Percentiles rank a stretch among this genome's conserved stretches.
These are phyloP conservation scores for Micropoecilia bifurca DNA, from an alignment of 2,797 vertebrate species.

Conservation along the genomic window DNA sequence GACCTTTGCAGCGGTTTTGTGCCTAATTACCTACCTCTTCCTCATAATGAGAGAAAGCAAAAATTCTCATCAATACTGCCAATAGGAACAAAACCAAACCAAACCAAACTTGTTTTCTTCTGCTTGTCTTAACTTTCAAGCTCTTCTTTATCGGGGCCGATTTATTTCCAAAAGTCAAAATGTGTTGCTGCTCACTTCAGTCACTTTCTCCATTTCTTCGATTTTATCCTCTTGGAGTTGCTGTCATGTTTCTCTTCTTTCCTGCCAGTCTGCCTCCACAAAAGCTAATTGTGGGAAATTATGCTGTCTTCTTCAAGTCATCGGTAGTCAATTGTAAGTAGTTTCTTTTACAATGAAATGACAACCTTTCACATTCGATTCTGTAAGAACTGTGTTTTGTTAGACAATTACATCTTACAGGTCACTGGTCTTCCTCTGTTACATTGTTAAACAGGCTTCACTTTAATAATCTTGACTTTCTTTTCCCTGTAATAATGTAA, in stretches of 20 bases:
- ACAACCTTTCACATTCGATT: slow-evolving; percentile 52
- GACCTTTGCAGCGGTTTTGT: background rate
- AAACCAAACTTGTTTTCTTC: slow-evolving; percentile 13
- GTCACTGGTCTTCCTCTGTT: slow-evolving; percentile 34
- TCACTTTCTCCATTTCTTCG: slow-evolving; percentile 35
- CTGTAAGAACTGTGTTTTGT: slow-evolving; percentile 53
- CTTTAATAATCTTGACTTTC: slow-evolving; percentile 20
- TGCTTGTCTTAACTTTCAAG: slow-evolving; percentile 31
- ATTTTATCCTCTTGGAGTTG: slow-evolving; percentile 57
- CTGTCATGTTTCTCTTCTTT: slow-evolving; percentile 60
- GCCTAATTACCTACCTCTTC: slow-evolving; percentile 14
- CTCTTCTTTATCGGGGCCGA: slow-evolving; percentile 31
- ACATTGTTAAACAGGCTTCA: slow-evolving; percentile 32
- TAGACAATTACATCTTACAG: slow-evolving; percentile 49
- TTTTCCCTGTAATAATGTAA: slow-evolving; percentile 6
- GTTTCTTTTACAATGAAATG: slow-evolving; percentile 58
- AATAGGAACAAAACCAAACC: slow-evolving; percentile 29
- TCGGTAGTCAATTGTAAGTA: slow-evolving; percentile 61
- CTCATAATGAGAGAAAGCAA: slow-evolving; percentile 19
- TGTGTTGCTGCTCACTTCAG: slow-evolving; percentile 54
- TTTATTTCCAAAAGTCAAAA: slow-evolving; percentile 23
- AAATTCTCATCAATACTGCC: slow-evolving; percentile 18
- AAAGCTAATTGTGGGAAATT: slow-evolving; percentile 74
- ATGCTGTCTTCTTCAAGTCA: slow-evolving; percentile 67
- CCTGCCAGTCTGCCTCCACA: slow-evolving; percentile 59